Percentiles rank a stretch among this genome's conserved stretches.
Evolutionary conservation across 1,140 invertebrate species (phyloP).

Genomic region (Magallana gigas): DNA sequence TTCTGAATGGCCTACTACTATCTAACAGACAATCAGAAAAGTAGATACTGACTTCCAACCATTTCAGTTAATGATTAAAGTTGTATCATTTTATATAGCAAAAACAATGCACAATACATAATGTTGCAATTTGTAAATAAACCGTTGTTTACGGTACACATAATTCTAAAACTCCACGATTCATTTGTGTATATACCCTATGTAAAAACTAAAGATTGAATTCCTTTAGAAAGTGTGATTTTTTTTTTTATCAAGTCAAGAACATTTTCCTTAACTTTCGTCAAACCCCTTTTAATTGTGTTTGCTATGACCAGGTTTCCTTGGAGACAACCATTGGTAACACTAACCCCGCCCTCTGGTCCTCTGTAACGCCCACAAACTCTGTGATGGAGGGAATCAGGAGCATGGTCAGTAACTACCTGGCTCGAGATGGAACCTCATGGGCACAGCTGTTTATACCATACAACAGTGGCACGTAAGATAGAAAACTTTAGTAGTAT

Average conservation of each 20-base stretch:
- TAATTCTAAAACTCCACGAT: too few species aligned
- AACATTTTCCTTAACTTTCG: too few species aligned
- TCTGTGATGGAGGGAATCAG: slow-evolving; percentile 89
- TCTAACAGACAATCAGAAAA: not conserved
- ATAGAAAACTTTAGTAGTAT: not conserved
- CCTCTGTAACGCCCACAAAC: slow-evolving; percentile 81
- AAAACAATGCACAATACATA: too few species aligned
- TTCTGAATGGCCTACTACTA: not conserved
- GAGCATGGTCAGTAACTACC: slow-evolving; percentile 91
- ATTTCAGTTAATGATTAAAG: not conserved
- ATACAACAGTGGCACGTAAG: slow-evolving; percentile 88
- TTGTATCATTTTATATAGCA: too few species aligned
- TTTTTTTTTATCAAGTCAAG: too few species aligned
- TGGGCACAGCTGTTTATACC: slow-evolving; percentile 85
- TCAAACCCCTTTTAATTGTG: too few species aligned
- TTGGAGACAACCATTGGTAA: slow-evolving; percentile 89
- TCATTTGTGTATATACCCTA: too few species aligned
- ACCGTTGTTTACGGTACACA: too few species aligned
- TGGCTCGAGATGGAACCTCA: slow-evolving; percentile 85
- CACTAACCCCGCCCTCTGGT: slow-evolving; percentile 84
- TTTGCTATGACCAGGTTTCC: slow-evolving; percentile 68
- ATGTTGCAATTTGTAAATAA: too few species aligned
- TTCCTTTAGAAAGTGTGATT: too few species aligned
- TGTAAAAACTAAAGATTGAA: too few species aligned
- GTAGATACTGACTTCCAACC: not conserved